Evolutionary conservation across 1,140 invertebrate genomes (phyloP).

Genomic region (Drosophila lacertosa): DNA sequence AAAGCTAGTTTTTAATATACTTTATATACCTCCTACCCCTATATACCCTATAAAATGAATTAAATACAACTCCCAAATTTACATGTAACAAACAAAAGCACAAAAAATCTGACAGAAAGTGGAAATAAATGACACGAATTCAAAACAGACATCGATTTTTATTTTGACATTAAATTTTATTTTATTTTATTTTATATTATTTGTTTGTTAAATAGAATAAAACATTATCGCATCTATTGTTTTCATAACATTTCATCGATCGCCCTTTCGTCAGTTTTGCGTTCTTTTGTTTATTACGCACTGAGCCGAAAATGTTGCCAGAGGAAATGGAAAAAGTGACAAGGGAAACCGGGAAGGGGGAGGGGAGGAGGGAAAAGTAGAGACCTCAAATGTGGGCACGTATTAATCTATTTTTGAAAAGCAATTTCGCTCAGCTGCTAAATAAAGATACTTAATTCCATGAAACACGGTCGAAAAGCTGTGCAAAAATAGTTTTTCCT

Average conservation of each 20-base stretch:
- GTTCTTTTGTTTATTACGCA: constrained; percentile 29
- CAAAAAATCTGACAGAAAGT: no score
- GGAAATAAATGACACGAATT: no score
- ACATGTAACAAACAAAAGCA: constrained; percentile 13
- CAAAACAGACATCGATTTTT: constrained; percentile 6
- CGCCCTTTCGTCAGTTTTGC: background rate
- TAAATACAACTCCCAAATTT: background rate
- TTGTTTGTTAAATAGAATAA: background rate
- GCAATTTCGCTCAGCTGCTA: constrained; percentile 28
- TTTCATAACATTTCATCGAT: constrained; percentile 40
- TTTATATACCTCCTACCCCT: no score
- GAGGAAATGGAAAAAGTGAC: no score
- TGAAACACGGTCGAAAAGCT: background rate
- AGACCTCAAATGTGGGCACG: constrained; percentile 19
- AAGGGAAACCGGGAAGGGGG: no score
- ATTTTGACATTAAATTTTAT: background rate
- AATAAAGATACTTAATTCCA: background rate
- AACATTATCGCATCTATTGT: constrained; percentile 42
- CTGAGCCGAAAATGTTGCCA: constrained; percentile 3
- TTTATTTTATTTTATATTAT: background rate
- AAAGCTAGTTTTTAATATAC: no score
- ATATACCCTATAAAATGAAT: background rate
- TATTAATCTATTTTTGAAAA: constrained; percentile 40
- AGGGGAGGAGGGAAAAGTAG: background rate
- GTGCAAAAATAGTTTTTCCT: constrained; percentile 12